Conservation (phyloP, 2,888 invertebrate species). For the Lasioglossum vierecki region DNA sequence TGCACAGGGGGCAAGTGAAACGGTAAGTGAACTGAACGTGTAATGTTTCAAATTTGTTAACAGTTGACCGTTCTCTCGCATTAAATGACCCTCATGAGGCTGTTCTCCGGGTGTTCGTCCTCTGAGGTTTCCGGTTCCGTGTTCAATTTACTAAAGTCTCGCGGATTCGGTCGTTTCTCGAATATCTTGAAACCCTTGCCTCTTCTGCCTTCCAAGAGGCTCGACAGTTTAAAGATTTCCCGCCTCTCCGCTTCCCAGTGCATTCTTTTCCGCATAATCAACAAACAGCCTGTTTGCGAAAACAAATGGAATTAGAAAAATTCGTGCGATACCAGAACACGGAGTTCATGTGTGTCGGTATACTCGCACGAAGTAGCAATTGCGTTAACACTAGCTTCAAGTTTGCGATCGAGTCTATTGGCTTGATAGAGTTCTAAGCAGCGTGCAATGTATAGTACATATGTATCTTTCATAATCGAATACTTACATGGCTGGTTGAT, state of each 20-base stretch:
- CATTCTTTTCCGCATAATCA: slow-evolving; percentile 78
- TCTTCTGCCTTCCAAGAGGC: slow-evolving; percentile 86
- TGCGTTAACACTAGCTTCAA: background rate
- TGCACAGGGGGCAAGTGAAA: slow-evolving; percentile 1
- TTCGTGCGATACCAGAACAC: background rate
- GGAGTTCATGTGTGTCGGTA: background rate
- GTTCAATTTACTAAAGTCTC: slow-evolving; percentile 81
- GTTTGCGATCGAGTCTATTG: background rate
- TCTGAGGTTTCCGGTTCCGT: slow-evolving; percentile 83
- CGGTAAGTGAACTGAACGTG: slow-evolving; percentile 1
- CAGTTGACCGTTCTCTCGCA: background rate
- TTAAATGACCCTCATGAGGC: slow-evolving; percentile 74
- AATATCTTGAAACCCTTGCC: slow-evolving; percentile 85
- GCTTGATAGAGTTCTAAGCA: slow-evolving; percentile 36
- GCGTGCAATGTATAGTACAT: slow-evolving; percentile 40
- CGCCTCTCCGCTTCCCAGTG: slow-evolving; percentile 79
- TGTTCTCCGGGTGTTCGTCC: slow-evolving; percentile 79
- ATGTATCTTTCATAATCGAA: slow-evolving; percentile 13
- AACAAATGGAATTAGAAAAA: slow-evolving; percentile 47
- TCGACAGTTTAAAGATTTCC: slow-evolving; percentile 87
- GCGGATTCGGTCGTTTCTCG: slow-evolving; percentile 81
- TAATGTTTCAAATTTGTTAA: background rate
- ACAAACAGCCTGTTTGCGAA: slow-evolving; percentile 77
- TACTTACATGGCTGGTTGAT: slow-evolving; percentile 38
- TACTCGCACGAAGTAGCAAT: slow-evolving; percentile 8